Conservation (phyloP, 2,797 vertebrate species). For the Neomorphus geoffroyi region DNA sequence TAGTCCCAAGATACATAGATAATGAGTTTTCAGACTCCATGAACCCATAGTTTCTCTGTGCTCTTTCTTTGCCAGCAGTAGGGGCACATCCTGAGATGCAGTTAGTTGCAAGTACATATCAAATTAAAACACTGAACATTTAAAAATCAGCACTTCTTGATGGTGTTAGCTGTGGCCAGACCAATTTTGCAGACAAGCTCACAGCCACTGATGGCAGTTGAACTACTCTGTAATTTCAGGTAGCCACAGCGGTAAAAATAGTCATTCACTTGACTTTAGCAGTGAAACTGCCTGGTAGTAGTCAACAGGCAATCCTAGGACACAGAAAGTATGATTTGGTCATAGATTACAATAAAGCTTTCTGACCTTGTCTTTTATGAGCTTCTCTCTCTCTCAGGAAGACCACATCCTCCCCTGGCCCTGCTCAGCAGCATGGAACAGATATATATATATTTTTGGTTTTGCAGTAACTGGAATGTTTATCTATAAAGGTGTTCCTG, state of each 20-base stretch:
- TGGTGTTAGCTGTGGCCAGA: background rate
- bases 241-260: background rate
- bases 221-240: background rate
- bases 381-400: background rate
- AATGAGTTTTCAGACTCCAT: background rate
- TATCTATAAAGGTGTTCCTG: background rate
- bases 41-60: background rate
- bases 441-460: background rate
- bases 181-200: background rate
- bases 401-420: background rate
- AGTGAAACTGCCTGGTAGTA: background rate
- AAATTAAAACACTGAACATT: background rate
- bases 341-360: background rate
- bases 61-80: background rate
- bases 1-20: background rate
- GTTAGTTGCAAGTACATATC: background rate
- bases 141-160: background rate
- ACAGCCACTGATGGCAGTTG: background rate
- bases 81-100: background rate
- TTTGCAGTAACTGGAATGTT: background rate
- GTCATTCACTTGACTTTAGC: fast-evolving
- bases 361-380: background rate
- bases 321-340: background rate
- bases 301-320: background rate
- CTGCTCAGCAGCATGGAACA: background rate